A percentile compares a stretch with the other conserved stretches of the same genome.
phyloP scores from a whole-genome alignment of 1,140 invertebrate species.

The Caerostris extrusa region DNA sequence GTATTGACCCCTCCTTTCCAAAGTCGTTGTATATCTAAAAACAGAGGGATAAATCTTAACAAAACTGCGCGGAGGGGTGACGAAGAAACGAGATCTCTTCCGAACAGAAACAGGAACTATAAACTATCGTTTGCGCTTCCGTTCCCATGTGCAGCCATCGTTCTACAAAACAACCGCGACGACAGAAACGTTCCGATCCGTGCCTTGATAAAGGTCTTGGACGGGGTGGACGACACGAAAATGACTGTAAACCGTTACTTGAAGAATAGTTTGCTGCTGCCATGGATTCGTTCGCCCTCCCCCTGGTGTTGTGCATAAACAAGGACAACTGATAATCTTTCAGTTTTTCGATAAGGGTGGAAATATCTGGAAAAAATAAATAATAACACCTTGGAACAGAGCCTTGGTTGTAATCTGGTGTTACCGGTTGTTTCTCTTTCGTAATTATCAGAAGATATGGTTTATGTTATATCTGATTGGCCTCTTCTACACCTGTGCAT shows the following conservation, averaged over 20 bases:
- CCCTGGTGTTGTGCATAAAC: neutral
- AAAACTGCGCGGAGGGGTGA: neutral
- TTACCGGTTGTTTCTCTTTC: no score
- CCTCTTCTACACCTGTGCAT: no score
- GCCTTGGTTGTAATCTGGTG: neutral
- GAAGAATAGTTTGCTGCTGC: neutral
- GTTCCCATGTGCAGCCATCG: conserved; percentile 15
- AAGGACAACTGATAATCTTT: conserved; percentile 19
- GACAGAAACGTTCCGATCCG: conserved; percentile 29
- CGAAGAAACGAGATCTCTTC: conserved; percentile 17
- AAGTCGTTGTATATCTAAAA: neutral
- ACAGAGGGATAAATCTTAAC: conserved; percentile 12
- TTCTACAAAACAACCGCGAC: conserved; percentile 10
- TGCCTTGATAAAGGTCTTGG: conserved; percentile 12
- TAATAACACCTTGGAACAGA: neutral
- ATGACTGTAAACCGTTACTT: conserved; percentile 31
- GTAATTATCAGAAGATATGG: no score
- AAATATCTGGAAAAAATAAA: neutral
- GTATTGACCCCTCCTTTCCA: neutral
- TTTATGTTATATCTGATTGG: no score
- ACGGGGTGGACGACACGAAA: conserved; percentile 31
- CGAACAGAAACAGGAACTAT: conserved; percentile 57
- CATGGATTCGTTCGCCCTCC: neutral
- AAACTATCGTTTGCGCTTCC: conserved; percentile 58
- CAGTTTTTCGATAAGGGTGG: neutral